Conservation (phyloP, 2,888 invertebrate species). For the Diarsia brunnea region DNA sequence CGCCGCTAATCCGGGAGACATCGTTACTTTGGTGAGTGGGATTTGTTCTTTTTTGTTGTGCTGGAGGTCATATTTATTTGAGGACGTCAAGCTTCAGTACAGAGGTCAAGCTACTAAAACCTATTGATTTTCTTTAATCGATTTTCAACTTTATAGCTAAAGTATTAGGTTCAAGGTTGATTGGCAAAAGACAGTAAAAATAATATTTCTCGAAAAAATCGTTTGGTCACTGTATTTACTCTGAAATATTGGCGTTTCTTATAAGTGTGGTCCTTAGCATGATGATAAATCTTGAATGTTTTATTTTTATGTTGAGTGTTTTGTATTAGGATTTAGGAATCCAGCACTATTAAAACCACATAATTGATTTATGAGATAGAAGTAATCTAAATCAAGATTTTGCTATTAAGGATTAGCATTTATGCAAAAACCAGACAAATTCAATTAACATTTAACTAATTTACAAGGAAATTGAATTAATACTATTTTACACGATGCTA, state of each 20-base stretch:
- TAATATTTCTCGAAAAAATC: neutral
- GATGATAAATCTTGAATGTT: neutral
- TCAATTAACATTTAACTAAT: conserved; percentile 10
- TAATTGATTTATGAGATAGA: conserved; percentile 25
- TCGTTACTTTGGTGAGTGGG: conserved; percentile 93
- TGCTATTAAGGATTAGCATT: conserved; percentile 20
- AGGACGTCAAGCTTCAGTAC: neutral
- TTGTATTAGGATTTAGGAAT: neutral
- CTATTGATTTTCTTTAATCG: too few relatives aligned
- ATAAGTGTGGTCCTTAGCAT: conserved; percentile 5
- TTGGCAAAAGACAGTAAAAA: too few relatives aligned
- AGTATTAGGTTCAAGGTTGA: too few relatives aligned
- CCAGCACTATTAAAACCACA: neutral
- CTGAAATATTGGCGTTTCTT: too few relatives aligned
- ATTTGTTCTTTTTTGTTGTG: conserved; percentile 46
- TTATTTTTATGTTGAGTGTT: neutral
- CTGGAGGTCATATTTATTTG: neutral
- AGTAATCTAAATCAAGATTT: neutral
- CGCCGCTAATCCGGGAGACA: conserved; percentile 93
- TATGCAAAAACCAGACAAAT: conserved; percentile 8
- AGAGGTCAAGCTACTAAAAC: too few relatives aligned
- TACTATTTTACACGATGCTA: neutral
- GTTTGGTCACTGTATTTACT: neutral
- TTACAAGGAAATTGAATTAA: neutral
- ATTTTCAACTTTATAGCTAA: too few relatives aligned